phyloP scores from a whole-genome alignment of 2,113 vertebrate species.

The Empidonax traillii region DNA sequence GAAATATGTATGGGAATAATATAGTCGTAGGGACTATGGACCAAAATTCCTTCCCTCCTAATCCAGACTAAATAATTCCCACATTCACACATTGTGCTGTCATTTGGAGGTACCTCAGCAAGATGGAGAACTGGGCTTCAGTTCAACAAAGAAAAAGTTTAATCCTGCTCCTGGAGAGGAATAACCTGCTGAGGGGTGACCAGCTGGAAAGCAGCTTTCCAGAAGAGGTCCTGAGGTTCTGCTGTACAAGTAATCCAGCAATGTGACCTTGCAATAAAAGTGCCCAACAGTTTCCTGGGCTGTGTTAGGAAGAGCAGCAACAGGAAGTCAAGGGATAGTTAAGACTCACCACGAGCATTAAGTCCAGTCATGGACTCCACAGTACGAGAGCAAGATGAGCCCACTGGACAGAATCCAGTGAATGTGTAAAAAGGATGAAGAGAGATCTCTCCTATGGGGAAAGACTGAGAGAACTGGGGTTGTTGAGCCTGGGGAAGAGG shows the following conservation, averaged over 20 bases:
- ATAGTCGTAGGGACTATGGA: background rate
- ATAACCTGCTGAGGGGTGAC: background rate
- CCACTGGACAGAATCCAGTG: background rate
- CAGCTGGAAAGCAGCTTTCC: background rate
- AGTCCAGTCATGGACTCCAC: background rate
- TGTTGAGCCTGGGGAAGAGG: background rate
- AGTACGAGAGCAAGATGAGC: background rate
- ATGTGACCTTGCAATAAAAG: background rate
- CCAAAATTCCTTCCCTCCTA: background rate
- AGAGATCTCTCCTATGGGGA: rapidly evolving
- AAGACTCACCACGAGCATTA: rapidly evolving
- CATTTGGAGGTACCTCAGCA: background rate
- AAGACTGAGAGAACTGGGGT: background rate
- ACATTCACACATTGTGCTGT: background rate
- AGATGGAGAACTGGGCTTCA: background rate
- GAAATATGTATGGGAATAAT: background rate
- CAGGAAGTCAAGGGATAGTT: background rate
- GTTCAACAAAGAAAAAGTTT: background rate
- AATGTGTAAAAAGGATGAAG: background rate
- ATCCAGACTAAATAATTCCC: background rate
- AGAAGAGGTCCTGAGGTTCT: background rate
- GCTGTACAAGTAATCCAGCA: background rate
- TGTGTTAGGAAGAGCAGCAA: background rate
- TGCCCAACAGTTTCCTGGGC: background rate
- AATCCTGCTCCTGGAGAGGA: background rate